Evolutionary conservation across 1,140 invertebrate genomes (phyloP).

Genomic region (Eciton burchellii): DNA sequence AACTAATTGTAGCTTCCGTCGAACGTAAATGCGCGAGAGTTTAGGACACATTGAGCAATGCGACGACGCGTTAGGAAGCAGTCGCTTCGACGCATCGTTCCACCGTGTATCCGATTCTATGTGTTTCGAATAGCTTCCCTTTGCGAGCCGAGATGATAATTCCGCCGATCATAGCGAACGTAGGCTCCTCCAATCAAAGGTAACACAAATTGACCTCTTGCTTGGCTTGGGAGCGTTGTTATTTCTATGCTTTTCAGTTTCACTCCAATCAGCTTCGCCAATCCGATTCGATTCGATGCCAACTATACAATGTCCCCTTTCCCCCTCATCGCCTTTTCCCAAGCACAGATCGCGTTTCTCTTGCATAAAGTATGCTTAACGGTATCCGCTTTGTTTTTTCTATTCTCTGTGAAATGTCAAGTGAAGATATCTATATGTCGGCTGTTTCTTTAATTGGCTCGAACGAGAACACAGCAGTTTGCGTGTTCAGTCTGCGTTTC

Average conservation of each 20-base stretch:
- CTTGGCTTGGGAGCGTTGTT: not conserved
- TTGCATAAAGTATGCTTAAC: slow-evolving; percentile 5
- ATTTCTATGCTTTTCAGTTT: slow-evolving; percentile 25
- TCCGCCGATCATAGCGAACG: not conserved
- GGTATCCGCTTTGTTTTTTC: not conserved
- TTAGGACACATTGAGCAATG: not conserved
- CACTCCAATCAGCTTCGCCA: not conserved
- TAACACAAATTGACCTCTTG: slow-evolving; percentile 26
- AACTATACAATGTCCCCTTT: slow-evolving; percentile 12
- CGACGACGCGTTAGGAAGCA: not conserved
- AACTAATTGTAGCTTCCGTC: slow-evolving; percentile 16
- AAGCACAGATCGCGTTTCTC: not conserved
- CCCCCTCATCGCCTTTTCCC: not conserved
- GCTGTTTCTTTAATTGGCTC: too few relatives aligned
- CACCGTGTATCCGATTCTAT: not conserved
- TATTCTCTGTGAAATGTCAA: not conserved
- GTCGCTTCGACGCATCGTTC: not conserved
- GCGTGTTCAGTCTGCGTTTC: too few relatives aligned
- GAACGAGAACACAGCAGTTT: too few relatives aligned
- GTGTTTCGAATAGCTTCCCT: not conserved
- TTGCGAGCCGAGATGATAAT: not conserved
- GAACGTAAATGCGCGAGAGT: not conserved
- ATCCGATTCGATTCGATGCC: slow-evolving; percentile 14
- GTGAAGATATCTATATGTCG: too few relatives aligned
- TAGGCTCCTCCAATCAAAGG: not conserved